Base-by-base conservation (phyloP, 2,113 vertebrate species). In the Engystomops pustulosus region DNA sequence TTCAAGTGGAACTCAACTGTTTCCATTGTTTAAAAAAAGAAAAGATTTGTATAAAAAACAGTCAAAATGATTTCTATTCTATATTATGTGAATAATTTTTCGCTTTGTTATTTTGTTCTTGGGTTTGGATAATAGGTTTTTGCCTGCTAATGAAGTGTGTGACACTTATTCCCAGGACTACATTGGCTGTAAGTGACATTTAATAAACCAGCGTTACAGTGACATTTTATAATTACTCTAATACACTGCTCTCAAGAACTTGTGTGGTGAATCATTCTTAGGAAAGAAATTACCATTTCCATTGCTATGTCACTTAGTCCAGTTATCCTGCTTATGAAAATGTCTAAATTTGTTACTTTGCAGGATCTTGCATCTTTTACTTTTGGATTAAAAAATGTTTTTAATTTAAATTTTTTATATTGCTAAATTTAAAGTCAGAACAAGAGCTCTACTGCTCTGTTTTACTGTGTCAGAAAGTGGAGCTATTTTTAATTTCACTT, bases 181-280 rank as follows among this genome's bases (percentile, higher is more conserved):
- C 38, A 74, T 74, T 53, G 47, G 27, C 30, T 84, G 27, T 68
- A 77, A 84, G 72, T 84, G 72, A 77, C 60, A 77, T 53, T 77
- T 62, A 75, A 76, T 76, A 76, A 83, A 67, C 44, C 55, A 77
- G 60, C n/a, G 10, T 36, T 84, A 78, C n/a, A 78, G 30, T 84
- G 82, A 30, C 82, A 84, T 84, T 84, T 71, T 84, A 65, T 78
- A 78, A 84, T 68, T 84, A 67, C 72, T 84, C 49, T 60, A 49
- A 55, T 78, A 67, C 55, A 78, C 55, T 44, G 72, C 72, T 67
- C 71, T 67, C 58, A 51, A 38, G 45, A 30, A 53, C 25, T 27
- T 27, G 51, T 58, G 15, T 55, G n/a, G 80, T 82, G 68, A 84
- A 77, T 84, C 45, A 84, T 65, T 53, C 47, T 55, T 34, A 55